Evolutionary conservation across 1,140 invertebrate genomes (phyloP), one percentile per base, ranked within the genome.

Genomic region (Dufourea novaeangliae): DNA sequence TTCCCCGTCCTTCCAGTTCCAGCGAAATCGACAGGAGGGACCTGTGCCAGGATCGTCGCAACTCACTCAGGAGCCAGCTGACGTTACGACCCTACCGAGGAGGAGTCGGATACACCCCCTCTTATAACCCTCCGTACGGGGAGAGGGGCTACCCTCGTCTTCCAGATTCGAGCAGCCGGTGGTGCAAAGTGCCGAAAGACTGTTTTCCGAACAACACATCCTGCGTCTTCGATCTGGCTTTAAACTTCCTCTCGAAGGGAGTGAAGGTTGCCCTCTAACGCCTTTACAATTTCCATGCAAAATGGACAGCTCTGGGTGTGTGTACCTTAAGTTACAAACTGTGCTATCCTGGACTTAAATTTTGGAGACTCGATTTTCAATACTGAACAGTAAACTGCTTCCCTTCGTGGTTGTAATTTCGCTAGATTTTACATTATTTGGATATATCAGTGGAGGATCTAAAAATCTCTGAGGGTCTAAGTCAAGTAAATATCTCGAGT

Each of bases 21-120:
- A n/a, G n/a, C 67, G 71, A 56, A 78, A 86, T 86, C 84, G 70
- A 79, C 78, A 73, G 34, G 39, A 39, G 37, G 34, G 67, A 83
- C 37, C 79, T 44, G 39, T 14, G 50, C 50, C 29, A 39, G 52
- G 61, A 85, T 77, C 76, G 54, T 83, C 82, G 79, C 82, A 77
- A 86, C 85, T 86, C 84, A 86, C 84, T 81, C 82, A 75, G 44
- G 62, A 61, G 62, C 85, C 85, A 86, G 85, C 85, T 86, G 85
- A 86, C 85, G 82, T 86, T 84, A 80, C 76, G 79, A 79, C 63
- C 82, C 69, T 69, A 14, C 12, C 46, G 8, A 70, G 54, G 66
- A 83, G 79, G 68, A 81, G 52, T 70, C 64, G 41, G n/a, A 57
- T 67, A 71, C 79, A 61, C 52, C 74, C 68, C 46, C 71, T 77